phyloP scores from a whole-genome alignment of 2,888 invertebrate genomes.

The Macrophya alboannulata region DNA sequence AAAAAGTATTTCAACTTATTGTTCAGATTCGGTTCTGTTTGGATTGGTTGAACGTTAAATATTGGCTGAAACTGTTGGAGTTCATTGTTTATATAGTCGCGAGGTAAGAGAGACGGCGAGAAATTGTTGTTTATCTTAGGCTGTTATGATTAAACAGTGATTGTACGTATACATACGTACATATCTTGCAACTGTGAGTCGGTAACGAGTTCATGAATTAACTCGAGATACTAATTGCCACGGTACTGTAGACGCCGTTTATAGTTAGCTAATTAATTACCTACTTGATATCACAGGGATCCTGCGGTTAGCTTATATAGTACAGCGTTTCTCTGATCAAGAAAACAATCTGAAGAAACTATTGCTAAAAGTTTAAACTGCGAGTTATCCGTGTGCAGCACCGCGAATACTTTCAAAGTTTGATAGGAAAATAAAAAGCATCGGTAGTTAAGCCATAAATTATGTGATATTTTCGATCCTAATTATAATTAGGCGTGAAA shows the following conservation, averaged over 20 bases:
- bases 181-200: background rate
- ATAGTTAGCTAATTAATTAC: slow-evolving; percentile 16
- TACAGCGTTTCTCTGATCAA: background rate
- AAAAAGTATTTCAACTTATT: slow-evolving; percentile 34
- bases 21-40: slow-evolving; percentile 2
- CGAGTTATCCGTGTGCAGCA: background rate
- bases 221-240: background rate
- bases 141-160: background rate
- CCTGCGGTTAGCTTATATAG: background rate
- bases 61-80: slow-evolving; percentile 12
- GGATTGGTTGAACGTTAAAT: slow-evolving; percentile 28
- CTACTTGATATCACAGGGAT: background rate
- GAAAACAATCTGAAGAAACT: slow-evolving; percentile 11
- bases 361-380: slow-evolving; percentile 3
- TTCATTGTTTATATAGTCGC: background rate
- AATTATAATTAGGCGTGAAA: background rate
- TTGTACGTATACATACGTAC: background rate
- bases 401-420: background rate
- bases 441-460: background rate
- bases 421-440: background rate
- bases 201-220: slow-evolving; percentile 4
- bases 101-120: background rate
- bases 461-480: background rate
- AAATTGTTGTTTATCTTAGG: background rate
- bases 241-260: background rate